phyloP scores from a whole-genome alignment of 2,797 vertebrate species.

The Characodon lateralis region DNA sequence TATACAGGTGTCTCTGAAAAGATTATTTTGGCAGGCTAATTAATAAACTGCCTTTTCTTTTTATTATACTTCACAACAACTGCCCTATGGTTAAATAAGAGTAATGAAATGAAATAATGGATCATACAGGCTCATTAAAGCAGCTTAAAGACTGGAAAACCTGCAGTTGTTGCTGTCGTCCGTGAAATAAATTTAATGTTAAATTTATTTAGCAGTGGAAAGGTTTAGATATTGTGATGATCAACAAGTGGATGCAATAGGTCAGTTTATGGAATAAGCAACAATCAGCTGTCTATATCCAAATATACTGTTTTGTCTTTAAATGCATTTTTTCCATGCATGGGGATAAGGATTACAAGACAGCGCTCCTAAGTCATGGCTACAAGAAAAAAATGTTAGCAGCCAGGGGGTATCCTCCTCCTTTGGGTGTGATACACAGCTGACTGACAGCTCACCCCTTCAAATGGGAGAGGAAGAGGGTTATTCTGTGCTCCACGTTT shows the following conservation, averaged over 20 bases:
- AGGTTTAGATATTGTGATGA: neutral
- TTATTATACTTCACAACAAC: neutral
- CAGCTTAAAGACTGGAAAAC: neutral
- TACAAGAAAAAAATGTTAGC: neutral
- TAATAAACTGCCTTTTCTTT: neutral
- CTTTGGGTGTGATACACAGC: neutral
- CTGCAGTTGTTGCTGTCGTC: neutral
- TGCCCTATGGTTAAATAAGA: neutral
- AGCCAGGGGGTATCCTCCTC: neutral
- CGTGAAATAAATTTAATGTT: neutral
- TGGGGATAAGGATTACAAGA: neutral
- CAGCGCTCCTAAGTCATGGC: neutral
- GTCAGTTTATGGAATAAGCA: neutral
- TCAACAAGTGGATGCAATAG: neutral
- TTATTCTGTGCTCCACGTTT: neutral
- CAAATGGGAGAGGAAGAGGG: no score
- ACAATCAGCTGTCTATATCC: no score
- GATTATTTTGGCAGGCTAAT: neutral
- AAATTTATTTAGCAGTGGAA: neutral
- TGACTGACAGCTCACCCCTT: neutral
- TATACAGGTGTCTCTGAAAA: neutral
- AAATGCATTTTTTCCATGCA: neutral
- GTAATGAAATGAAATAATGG: neutral
- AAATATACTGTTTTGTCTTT: neutral
- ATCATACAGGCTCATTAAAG: conserved; percentile 2